phyloP scores from a whole-genome alignment of 2,797 vertebrate genomes.

The Alosa sapidissima region DNA sequence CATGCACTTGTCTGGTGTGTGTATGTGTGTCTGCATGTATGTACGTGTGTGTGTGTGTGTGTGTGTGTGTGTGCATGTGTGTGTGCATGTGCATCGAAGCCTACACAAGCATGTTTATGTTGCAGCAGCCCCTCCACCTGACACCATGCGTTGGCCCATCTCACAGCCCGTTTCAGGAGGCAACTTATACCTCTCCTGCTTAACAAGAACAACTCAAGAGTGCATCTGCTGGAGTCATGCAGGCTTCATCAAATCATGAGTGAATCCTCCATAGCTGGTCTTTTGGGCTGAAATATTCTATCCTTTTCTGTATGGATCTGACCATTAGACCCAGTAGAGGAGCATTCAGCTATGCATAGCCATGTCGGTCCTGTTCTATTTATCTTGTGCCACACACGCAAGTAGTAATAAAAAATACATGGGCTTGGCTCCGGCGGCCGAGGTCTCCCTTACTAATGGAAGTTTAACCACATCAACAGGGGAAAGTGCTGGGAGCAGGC shows the following conservation, averaged over 20 bases:
- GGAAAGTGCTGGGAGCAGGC: slow-evolving; percentile 55
- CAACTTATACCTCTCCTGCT: not conserved
- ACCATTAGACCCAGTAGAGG: not conserved
- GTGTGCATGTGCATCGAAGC: slow-evolving; percentile 26
- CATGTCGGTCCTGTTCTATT: slow-evolving; percentile 62
- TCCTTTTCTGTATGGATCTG: not conserved
- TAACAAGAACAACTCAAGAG: not conserved
- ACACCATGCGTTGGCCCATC: not conserved
- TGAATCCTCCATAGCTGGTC: no score
- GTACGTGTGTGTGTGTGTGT: not conserved
- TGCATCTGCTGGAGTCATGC: no score
- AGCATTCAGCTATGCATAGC: slow-evolving; percentile 12
- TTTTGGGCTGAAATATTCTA: not conserved
- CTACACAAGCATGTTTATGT: not conserved
- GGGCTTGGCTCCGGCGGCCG: slow-evolving; percentile 39
- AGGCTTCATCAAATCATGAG: no score
- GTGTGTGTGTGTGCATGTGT: slow-evolving; percentile 12
- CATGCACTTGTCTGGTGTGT: not conserved
- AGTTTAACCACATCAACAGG: slow-evolving; percentile 63
- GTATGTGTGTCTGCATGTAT: slow-evolving; percentile 13
- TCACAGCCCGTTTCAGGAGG: not conserved
- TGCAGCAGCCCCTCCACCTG: not conserved
- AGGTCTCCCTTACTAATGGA: slow-evolving; percentile 67
- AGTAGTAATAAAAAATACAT: slow-evolving; percentile 72
- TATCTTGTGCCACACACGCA: slow-evolving; percentile 57